phyloP scores from a whole-genome alignment of 35 echinoderm and acorn worm species.

The Patiria miniata region DNA sequence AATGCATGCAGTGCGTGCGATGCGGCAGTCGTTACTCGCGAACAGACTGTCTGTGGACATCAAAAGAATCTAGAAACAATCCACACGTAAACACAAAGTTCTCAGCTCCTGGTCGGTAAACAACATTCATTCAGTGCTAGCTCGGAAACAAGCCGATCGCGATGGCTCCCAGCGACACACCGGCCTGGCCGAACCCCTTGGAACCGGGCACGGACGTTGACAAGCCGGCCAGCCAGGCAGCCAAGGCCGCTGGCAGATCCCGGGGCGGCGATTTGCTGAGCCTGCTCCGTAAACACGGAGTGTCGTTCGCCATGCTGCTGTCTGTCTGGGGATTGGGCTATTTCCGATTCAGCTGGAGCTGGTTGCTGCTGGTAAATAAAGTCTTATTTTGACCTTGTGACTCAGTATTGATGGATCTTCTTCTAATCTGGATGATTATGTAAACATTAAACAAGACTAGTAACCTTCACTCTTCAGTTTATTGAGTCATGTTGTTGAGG shows the following conservation, averaged over 20 bases:
- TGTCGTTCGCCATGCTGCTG: constrained; percentile 57
- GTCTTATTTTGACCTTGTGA: not conserved
- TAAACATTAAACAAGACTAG: too few species aligned
- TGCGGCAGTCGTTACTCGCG: too few species aligned
- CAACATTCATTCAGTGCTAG: too few species aligned
- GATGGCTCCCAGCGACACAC: constrained; percentile 5
- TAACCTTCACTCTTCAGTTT: too few species aligned
- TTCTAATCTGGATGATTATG: too few species aligned
- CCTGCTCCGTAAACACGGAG: constrained; percentile 47
- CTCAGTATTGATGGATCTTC: too few species aligned
- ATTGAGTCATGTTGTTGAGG: too few species aligned
- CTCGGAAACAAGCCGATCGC: not conserved
- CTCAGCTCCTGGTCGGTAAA: too few species aligned
- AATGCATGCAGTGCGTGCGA: too few species aligned
- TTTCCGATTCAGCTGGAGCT: constrained; percentile 74
- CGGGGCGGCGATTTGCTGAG: constrained; percentile 33
- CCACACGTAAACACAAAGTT: too few species aligned
- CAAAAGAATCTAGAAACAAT: too few species aligned
- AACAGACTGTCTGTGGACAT: too few species aligned
- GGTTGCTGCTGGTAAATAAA: constrained; percentile 61
- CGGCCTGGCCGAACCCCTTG: not conserved
- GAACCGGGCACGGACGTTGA: constrained; percentile 17
- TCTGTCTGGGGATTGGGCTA: constrained; percentile 75
- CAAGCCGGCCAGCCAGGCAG: not conserved
- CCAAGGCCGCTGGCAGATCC: not conserved